A percentile compares a stretch with the other conserved stretches of the same genome.
These are phyloP conservation scores for Agonopterix arenella DNA, from an alignment of 2,888 invertebrate genomes.

Conservation along the genomic window DNA sequence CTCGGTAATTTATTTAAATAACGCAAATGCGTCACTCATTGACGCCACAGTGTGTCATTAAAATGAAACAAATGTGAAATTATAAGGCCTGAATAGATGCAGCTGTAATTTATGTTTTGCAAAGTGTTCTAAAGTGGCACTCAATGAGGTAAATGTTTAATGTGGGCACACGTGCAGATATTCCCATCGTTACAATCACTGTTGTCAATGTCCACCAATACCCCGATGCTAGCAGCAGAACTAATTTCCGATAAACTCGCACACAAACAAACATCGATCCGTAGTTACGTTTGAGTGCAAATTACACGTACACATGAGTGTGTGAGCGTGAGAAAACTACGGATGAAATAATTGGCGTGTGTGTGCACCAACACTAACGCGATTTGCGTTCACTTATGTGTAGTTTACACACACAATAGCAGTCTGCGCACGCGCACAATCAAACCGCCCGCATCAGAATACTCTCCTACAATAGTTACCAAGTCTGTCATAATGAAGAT, in stretches of 20 bases:
- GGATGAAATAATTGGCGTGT: conserved; percentile 51
- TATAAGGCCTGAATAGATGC: conserved; percentile 33
- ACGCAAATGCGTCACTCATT: conserved; percentile 14
- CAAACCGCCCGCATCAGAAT: conserved; percentile 50
- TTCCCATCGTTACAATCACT: conserved; percentile 61
- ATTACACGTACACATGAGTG: conserved; percentile 51
- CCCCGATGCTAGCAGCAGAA: conserved; percentile 56
- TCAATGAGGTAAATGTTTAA: conserved; percentile 53
- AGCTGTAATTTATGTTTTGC: conserved; percentile 52
- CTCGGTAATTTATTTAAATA: neutral
- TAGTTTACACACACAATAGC: conserved; percentile 17
- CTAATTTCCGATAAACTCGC: conserved; percentile 69
- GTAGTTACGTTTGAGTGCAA: conserved; percentile 50
- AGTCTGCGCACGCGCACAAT: conserved; percentile 35
- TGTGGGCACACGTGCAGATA: conserved; percentile 53
- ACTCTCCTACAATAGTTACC: conserved; percentile 56
- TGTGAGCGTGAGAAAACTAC: conserved; percentile 74
- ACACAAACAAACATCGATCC: conserved; percentile 35
- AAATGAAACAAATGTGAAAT: conserved; percentile 35
- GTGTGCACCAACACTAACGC: conserved; percentile 44
- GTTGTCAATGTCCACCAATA: conserved; percentile 63
- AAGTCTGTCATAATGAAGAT: conserved; percentile 61
- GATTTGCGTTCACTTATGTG: conserved; percentile 34
- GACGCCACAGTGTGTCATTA: conserved; percentile 30
- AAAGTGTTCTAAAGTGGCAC: conserved; percentile 32